phyloP scores from a whole-genome alignment of 1,140 invertebrate species.

The Aphaenogaster rudis region DNA sequence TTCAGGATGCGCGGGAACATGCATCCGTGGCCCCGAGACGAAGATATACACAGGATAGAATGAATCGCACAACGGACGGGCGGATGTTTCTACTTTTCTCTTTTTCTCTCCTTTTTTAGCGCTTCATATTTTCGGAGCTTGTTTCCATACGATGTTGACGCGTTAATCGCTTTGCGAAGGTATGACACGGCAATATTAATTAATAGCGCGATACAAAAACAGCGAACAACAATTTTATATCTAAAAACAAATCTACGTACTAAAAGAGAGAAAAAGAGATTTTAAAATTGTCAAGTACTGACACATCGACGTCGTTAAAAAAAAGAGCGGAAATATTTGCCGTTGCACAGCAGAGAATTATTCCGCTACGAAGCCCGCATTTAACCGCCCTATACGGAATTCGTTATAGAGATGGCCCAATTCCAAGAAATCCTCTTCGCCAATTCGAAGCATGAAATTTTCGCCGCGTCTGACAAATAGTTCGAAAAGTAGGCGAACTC shows the following conservation, averaged over 20 bases:
- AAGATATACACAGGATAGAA: conserved; percentile 19
- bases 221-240: neutral
- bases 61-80: neutral
- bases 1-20: conserved; percentile 37
- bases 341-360: neutral
- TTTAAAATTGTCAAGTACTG: neutral
- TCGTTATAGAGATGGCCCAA: conserved; percentile 45
- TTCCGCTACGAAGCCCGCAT: neutral
- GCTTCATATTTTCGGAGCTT: conserved; percentile 15
- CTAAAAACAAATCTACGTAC: neutral
- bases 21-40: conserved; percentile 2
- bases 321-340: conserved; percentile 9
- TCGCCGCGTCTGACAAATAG: conserved; percentile 32
- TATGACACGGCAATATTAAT: neutral
- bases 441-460: conserved; percentile 47
- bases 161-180: neutral
- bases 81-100: conserved; percentile 21
- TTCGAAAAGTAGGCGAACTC: conserved; percentile 49
- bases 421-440: conserved; percentile 29
- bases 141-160: neutral
- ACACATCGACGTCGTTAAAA: neutral
- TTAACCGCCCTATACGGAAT: conserved; percentile 15
- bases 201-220: neutral
- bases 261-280: neutral
- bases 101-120: neutral